These are phyloP conservation scores for Epinotia ramella DNA, from an alignment of 2,888 invertebrate genomes.

Conservation along the genomic window DNA sequence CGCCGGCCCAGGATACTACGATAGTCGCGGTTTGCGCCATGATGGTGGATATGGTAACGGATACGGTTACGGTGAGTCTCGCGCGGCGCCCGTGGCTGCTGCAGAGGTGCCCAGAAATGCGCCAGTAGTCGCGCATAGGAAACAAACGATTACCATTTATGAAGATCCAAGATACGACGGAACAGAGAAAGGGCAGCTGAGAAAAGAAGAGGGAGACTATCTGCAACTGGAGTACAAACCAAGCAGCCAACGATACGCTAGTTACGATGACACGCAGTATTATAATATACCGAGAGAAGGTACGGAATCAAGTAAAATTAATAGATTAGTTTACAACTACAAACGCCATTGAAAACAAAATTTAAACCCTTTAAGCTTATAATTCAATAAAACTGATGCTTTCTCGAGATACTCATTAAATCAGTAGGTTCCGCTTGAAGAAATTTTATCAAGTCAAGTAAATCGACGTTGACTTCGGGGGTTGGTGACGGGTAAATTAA, in stretches of 20 bases:
- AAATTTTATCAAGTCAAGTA: slow-evolving; percentile 33
- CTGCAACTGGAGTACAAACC: slow-evolving; percentile 78
- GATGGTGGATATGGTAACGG: slow-evolving; percentile 77
- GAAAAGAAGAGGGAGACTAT: slow-evolving; percentile 75
- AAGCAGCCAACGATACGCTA: slow-evolving; percentile 76
- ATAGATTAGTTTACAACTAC: slow-evolving; percentile 81
- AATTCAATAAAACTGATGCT: slow-evolving; percentile 50
- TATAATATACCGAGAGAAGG: slow-evolving; percentile 67
- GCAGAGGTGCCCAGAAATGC: slow-evolving; percentile 69
- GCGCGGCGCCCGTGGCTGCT: slow-evolving; percentile 62
- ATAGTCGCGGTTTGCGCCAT: slow-evolving; percentile 72
- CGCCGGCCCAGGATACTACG: slow-evolving; percentile 75
- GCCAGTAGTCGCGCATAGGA: slow-evolving; percentile 76
- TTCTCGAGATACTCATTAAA: slow-evolving; percentile 65
- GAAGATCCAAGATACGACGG: slow-evolving; percentile 81
- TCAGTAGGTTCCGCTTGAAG: slow-evolving; percentile 45
- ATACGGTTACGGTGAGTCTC: slow-evolving; percentile 76
- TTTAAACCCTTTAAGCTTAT: slow-evolving; percentile 32
- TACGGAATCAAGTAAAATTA: slow-evolving; percentile 79
- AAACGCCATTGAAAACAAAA: slow-evolving; percentile 65
- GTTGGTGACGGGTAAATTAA: slow-evolving; percentile 57
- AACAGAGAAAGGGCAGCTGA: slow-evolving; percentile 70
- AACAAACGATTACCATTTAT: slow-evolving; percentile 82
- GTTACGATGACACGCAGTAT: slow-evolving; percentile 74
- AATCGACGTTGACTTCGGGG: slow-evolving; percentile 53